Conservation (phyloP, 2,113 vertebrate genomes). For the Octodon degus region DNA sequence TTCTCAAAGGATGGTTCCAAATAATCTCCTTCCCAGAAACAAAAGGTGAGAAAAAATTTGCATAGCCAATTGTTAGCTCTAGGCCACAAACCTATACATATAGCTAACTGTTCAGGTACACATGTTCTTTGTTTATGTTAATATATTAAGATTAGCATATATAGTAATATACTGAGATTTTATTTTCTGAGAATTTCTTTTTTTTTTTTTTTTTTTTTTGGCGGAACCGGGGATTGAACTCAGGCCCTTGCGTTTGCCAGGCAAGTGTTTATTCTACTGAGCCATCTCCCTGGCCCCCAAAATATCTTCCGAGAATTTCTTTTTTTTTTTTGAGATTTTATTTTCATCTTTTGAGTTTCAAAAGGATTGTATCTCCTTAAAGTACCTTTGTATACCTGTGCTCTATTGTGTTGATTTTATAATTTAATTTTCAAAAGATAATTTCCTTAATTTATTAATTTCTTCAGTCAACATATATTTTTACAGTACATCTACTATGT, state of each 20-base stretch:
- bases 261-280: too few species aligned
- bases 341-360: background rate
- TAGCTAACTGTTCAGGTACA: background rate
- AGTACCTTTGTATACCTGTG: background rate
- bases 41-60: constrained; percentile 10
- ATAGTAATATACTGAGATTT: constrained; percentile 6
- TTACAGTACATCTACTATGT: background rate
- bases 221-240: too few species aligned
- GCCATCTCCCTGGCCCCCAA: too few species aligned
- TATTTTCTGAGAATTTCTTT: too few species aligned
- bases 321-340: too few species aligned
- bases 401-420: background rate
- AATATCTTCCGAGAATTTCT: too few species aligned
- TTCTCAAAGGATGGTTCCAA: constrained; percentile 16
- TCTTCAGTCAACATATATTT: constrained; percentile 61
- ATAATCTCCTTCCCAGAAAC: constrained; percentile 44
- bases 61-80: constrained; percentile 7
- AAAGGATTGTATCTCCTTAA: constrained; percentile 26
- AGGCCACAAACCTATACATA: background rate
- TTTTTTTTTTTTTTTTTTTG: too few species aligned
- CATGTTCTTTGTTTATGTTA: constrained; percentile 35
- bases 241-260: too few species aligned
- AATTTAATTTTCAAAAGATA: constrained; percentile 57
- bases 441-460: constrained; percentile 41
- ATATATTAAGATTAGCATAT: background rate